Conservation (phyloP, 2,888 invertebrate species). For the Sminthurinus aureus region DNA sequence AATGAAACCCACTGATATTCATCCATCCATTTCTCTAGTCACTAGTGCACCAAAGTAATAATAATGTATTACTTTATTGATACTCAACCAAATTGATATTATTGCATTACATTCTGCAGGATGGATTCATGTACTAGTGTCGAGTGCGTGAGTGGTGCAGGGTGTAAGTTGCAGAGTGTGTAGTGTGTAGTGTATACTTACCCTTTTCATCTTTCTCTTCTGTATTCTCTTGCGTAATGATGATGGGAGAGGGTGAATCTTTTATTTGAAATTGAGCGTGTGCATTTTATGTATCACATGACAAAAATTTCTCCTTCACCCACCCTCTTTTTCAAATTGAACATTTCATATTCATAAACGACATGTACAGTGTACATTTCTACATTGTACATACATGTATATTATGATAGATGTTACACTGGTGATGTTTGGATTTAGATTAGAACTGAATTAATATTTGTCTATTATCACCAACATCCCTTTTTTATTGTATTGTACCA, state of each 20-base stretch:
- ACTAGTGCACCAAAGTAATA: conserved; percentile 21
- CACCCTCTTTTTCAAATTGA: background rate
- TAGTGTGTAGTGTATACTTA: background rate
- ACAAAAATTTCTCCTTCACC: background rate
- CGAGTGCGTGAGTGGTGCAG: too few relatives aligned
- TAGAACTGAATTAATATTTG: background rate
- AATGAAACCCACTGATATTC: background rate
- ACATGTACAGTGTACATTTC: background rate
- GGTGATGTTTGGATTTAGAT: background rate
- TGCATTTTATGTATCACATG: background rate
- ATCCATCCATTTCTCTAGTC: background rate
- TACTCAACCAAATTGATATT: conserved; percentile 36
- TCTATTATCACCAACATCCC: too few relatives aligned
- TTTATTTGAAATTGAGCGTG: conserved; percentile 23
- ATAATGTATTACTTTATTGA: conserved; percentile 38
- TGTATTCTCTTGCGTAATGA: background rate
- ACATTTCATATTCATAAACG: background rate
- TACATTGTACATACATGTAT: background rate
- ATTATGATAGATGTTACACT: background rate
- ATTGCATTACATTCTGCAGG: conserved; percentile 28
- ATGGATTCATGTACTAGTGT: background rate
- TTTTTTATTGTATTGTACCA: background rate
- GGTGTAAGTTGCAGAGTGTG: background rate
- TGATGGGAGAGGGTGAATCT: conserved; percentile 36
- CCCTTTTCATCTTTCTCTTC: background rate